Evolutionary conservation across 2,113 vertebrate genomes (phyloP), one percentile per base, ranked within the genome.

Genomic region (Halcyon malimbica): DNA sequence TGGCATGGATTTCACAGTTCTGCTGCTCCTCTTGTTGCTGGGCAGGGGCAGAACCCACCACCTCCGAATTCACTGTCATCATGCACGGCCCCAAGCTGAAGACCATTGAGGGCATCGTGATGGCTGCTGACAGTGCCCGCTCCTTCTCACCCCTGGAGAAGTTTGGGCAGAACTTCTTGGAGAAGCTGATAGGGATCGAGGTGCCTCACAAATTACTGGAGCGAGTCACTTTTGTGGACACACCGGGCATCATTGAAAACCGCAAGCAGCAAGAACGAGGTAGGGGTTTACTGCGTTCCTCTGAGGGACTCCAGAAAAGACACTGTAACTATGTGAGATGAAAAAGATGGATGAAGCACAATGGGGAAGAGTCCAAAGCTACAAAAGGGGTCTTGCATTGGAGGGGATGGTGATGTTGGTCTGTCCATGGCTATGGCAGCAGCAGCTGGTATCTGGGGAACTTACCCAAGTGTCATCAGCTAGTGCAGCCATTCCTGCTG

Each of bases 241-340:
- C 99, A 0, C 99, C 99, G 0, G 99, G 99, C 97, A 99, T 99
- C 96, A 99, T 99, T 5, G 99, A 99, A 97, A 99, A 99, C 96
- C 98, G 99, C 97, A 99, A 99, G 92, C 99, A 99, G 95, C 99
- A 99, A 94, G 99, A 99, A 96, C 98, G 99, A 99, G 99, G 99
- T 99, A 97, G 68, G 92, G 53, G 37, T 65, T 87, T 41, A 11
- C 53, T 41, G 48, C 11, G 63, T 67, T 84, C 26, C 25, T 16
- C 9, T 68, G 23, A 67, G 74, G 62, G 37, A 50, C 41, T 28
- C 33, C 62, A 80, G 60, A 64, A 87, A 88, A 83, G 25, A 11
- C 37, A 42, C 10, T 0, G 0, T 60, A 33, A 37, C 3, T 5
- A 11, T 65, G 26, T 31, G 28, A 92, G 51, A 25, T 44, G 35